These are phyloP conservation scores for Protophormia terraenovae DNA, from an alignment of 2,888 invertebrate species.

Conservation along the genomic window DNA sequence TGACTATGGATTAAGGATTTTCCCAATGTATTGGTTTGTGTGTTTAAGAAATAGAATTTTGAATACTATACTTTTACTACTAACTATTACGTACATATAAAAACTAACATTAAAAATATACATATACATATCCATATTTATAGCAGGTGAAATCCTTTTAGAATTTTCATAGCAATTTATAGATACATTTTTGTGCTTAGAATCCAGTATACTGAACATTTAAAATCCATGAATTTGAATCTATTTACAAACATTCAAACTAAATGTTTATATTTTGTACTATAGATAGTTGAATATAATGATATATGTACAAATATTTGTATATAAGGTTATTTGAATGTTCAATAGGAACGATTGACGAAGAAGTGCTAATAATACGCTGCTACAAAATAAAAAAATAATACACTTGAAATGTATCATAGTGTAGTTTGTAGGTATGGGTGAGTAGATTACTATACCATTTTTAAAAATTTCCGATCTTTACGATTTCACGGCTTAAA, in stretches of 20 bases:
- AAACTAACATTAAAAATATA: conserved; percentile 30
- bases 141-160: conserved; percentile 50
- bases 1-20: conserved; percentile 67
- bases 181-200: conserved; percentile 38
- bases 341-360: no score
- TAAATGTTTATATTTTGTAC: background rate
- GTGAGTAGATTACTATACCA: no score
- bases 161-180: conserved; percentile 50
- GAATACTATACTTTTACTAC: conserved; percentile 30
- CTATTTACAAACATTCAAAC: conserved; percentile 53
- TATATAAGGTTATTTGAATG: no score
- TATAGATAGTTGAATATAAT: no score
- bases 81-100: background rate
- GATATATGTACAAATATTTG: no score
- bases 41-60: conserved; percentile 30
- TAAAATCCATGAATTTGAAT: conserved; percentile 54
- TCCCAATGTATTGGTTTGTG: conserved; percentile 12
- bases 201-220: no score
- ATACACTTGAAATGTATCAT: no score
- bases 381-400: no score
- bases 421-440: no score
- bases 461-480: no score
- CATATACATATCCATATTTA: background rate
- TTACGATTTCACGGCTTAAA: no score
- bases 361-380: no score